These are phyloP conservation scores for Semicossyphus pulcher DNA, from an alignment of 2,113 vertebrate species.

Conservation along the genomic window DNA sequence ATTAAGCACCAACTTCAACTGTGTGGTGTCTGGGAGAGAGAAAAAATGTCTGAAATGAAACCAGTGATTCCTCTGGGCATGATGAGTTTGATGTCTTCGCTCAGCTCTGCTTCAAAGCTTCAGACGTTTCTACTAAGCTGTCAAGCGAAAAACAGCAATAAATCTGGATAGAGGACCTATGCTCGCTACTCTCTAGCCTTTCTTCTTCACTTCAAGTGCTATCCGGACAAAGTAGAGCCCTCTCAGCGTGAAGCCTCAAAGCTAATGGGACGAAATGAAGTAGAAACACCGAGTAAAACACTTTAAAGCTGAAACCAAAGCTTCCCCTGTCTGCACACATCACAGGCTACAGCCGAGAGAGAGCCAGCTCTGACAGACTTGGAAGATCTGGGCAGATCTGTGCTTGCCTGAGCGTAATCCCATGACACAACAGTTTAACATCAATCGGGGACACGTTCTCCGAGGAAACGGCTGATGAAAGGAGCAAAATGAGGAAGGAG, in stretches of 20 bases:
- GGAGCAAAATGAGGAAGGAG: slow-evolving; percentile 36
- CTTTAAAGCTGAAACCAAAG: slow-evolving; percentile 54
- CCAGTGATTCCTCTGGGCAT: slow-evolving; percentile 51
- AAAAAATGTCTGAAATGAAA: slow-evolving; percentile 39
- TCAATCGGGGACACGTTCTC: slow-evolving; percentile 47
- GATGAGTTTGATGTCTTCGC: slow-evolving; percentile 51
- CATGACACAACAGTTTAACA: slow-evolving; percentile 59
- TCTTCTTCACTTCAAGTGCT: slow-evolving; percentile 37
- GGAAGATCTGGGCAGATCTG: slow-evolving; percentile 56
- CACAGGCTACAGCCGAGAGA: slow-evolving; percentile 21
- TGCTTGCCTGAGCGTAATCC: slow-evolving; percentile 51
- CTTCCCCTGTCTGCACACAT: slow-evolving; percentile 53
- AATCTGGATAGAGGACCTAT: slow-evolving; percentile 25
- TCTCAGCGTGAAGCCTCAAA: slow-evolving; percentile 47
- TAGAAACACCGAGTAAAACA: slow-evolving; percentile 34
- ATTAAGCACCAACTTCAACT: slow-evolving; percentile 42
- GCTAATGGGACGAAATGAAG: slow-evolving; percentile 57
- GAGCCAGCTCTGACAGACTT: slow-evolving; percentile 44
- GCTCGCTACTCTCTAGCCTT: slow-evolving; percentile 20
- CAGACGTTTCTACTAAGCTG: slow-evolving; percentile 22
- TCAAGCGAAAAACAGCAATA: slow-evolving; percentile 50
- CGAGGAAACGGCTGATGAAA: slow-evolving; percentile 32
- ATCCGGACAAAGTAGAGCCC: slow-evolving; percentile 31
- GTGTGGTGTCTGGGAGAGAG: slow-evolving; percentile 29
- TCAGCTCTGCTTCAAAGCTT: slow-evolving; percentile 53